Base-by-base conservation (phyloP, 2,797 vertebrate genomes). In the Chloroceryle inda region DNA sequence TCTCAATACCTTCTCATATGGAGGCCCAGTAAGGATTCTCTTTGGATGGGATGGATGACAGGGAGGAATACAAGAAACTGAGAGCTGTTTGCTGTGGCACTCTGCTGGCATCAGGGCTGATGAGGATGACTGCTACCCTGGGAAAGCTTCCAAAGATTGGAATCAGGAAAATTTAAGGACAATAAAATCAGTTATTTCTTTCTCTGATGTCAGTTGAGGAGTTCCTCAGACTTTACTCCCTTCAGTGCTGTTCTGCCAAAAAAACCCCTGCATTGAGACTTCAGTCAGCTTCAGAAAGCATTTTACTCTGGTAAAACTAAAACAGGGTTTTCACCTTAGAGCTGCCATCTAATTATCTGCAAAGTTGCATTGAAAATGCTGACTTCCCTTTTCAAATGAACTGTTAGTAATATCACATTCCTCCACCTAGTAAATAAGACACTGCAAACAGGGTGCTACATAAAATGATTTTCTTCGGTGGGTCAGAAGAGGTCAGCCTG, bases 401-500 rank as follows among this genome's bases (percentile, higher is more conserved):
- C 42, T 24, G 40, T 22, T 35, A 50, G 21, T 55, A 24, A 35
- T 20, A 18, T 26, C 8, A 5, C 1, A 12, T 19, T 18, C 33
- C 37, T 40, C 15, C 12, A 6, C 26, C 40, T 29, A 33, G 5
- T 35, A 49, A 40, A 16, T 0, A 75, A 75, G 11, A 4, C 5
- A 10, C 10, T 8, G 42, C 3, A 20, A 8, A 2, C 2, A 11
- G 5, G 20, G 19, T 31, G 7, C 42, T 19, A 4, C 17, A 69
- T 18, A 7, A 83, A 16, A 8, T 73, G 33, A 88, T 71, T 80
- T 97, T 87, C 95, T 92, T 63, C n/a, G 9, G 53, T 42, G 74
- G 93, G 85, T 94, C 95, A 92, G 93, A 95, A 94, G 91, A 95
- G 92, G 89, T 89, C 94, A 97, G 92, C 15, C 87, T 95, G 93